Base-by-base conservation (phyloP, 1,140 invertebrate genomes). In the Riptortus pedestris region DNA sequence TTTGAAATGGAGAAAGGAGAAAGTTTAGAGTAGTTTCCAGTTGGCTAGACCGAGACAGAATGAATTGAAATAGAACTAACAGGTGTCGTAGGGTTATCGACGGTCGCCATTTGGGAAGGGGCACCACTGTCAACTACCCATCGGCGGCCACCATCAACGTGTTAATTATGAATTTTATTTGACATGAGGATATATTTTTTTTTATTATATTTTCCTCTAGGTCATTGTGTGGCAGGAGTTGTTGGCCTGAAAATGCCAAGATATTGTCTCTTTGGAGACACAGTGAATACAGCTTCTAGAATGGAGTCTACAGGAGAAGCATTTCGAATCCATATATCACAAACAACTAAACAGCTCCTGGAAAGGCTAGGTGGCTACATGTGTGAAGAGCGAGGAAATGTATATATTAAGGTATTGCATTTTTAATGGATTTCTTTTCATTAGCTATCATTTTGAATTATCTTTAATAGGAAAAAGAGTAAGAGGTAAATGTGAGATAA, bases 181-280 rank as follows among this genome's bases (percentile, higher is more conserved):
- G n/a, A n/a, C n/a, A n/a, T n/a, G n/a, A n/a, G n/a, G n/a, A n/a
- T n/a, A n/a, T n/a, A n/a, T n/a, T n/a, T n/a, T n/a, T n/a, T n/a
- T n/a, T 38, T 7, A 7, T 14, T 38, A 38, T 7, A 38, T 38
- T 7, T 38, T 14, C 31, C 14, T 38, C 2, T 74, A 70, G 81
- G 81, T 0, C 78, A 79, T 63, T 81, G 80, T 66, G 80, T 81
- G 0, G 20, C 89, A 16, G 89, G 86, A 14, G 89, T 92, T 1
- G 89, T 92, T 0, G 90, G 89, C 0, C 74, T 90, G 26, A 91
- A 87, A 27, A 92, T 92, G 89, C 90, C 90, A 1, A 75, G 90
- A 31, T 93, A 93, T 76, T 93, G 90, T 73, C 77, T 93, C 1
- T 96, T 96, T 76, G 93, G 92, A 0, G 93, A 96, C 74, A 93